A percentile compares a stretch with the other conserved stretches of the same genome.
These are phyloP conservation scores for Ditylenchus weischeri DNA, from an alignment of 2,888 invertebrate species.

Conservation along the genomic window DNA sequence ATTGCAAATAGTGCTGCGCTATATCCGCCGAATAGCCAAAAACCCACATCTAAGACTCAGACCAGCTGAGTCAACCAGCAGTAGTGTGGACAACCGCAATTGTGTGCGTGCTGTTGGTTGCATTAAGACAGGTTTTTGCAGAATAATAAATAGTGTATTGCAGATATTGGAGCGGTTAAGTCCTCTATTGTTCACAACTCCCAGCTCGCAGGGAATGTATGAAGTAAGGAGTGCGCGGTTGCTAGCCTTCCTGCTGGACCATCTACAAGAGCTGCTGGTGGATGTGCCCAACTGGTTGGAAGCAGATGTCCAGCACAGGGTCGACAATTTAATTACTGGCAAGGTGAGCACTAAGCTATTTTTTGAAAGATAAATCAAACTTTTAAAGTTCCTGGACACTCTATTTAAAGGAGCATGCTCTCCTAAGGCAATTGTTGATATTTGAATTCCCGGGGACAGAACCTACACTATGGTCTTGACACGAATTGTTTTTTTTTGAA, in stretches of 20 bases:
- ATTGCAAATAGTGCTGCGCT: constrained; percentile 11
- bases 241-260: constrained; percentile 10
- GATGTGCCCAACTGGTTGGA: constrained; percentile 12
- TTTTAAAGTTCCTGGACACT: no score
- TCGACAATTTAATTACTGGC: constrained; percentile 13
- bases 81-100: no score
- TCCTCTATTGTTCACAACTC: background rate
- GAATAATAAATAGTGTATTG: background rate
- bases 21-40: constrained; percentile 6
- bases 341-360: background rate
- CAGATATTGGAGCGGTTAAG: background rate
- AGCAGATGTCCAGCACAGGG: constrained; percentile 14
- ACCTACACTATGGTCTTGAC: no score
- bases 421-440: no score
- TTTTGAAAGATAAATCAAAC: no score
- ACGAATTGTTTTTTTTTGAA: no score
- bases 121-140: no score
- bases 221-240: constrained; percentile 12
- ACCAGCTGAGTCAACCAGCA: background rate
- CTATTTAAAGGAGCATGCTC: no score
- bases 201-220: background rate
- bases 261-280: constrained; percentile 7
- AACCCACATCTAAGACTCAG: background rate
- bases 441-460: no score
- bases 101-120: no score